Conservation (phyloP, 2,888 invertebrate species). For the Chrysolina oricalcia region DNA sequence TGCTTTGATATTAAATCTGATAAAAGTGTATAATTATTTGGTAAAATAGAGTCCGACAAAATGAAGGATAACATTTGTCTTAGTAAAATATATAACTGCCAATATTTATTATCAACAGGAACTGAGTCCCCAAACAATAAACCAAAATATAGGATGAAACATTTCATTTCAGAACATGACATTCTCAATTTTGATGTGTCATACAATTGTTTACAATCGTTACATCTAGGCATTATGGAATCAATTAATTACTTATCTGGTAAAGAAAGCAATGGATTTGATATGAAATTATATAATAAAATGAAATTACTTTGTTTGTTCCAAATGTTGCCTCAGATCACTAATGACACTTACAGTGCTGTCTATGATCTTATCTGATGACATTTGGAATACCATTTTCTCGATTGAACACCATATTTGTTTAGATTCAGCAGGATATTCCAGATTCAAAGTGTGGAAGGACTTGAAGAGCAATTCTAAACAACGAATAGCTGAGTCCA, state of each 20-base stretch:
- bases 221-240: too few relatives aligned
- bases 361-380: constrained; percentile 19
- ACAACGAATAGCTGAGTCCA: constrained; percentile 25
- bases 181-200: not conserved
- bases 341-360: constrained; percentile 32
- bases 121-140: not conserved
- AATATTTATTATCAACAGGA: too few relatives aligned
- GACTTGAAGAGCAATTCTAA: constrained; percentile 32
- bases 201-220: not conserved
- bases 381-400: constrained; percentile 38
- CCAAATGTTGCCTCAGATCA: too few relatives aligned
- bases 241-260: too few relatives aligned
- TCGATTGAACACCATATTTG: constrained; percentile 46
- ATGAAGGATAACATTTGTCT: too few relatives aligned
- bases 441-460: constrained; percentile 26
- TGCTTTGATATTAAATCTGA: too few relatives aligned
- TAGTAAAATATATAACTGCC: too few relatives aligned
- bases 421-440: constrained; percentile 17
- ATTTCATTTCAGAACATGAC: not conserved
- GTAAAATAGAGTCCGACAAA: too few relatives aligned
- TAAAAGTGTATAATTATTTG: too few relatives aligned
- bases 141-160: constrained; percentile 6
- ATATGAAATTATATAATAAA: too few relatives aligned
- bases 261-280: too few relatives aligned
- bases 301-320: too few relatives aligned